Percentiles rank a stretch among this genome's conserved stretches.
These are phyloP conservation scores for Taxidea taxus DNA, from an alignment of 2,113 vertebrate species.

Conservation along the genomic window DNA sequence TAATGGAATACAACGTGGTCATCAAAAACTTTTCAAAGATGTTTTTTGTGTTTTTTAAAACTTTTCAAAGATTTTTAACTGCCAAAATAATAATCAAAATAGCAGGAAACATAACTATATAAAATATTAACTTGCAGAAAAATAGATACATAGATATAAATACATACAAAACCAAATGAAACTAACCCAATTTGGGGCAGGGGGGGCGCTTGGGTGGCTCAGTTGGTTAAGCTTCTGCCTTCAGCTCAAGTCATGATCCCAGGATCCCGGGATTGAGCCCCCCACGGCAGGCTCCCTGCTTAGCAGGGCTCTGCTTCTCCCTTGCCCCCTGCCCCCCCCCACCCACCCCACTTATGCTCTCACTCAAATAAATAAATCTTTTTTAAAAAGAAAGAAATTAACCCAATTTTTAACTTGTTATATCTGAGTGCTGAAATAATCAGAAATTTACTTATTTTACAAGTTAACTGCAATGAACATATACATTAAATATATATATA, in stretches of 20 bases:
- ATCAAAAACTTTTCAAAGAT: slow-evolving; percentile 2
- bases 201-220: neutral
- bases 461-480: neutral
- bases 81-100: neutral
- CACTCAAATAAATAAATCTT: neutral
- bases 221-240: neutral
- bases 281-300: neutral
- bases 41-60: neutral
- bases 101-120: neutral
- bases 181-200: neutral
- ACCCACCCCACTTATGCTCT: neutral
- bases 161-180: neutral
- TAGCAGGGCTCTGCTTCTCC: neutral
- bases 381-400: neutral
- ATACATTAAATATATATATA: neutral
- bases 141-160: neutral
- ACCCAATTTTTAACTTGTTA: neutral
- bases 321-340: neutral
- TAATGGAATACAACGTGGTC: neutral
- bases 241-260: neutral
- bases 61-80: neutral
- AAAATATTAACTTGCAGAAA: neutral
- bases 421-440: neutral
- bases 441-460: neutral
- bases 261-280: neutral